Evolutionary conservation across 2,797 vertebrate species (phyloP).

Genomic region (Alfaro cultratus): DNA sequence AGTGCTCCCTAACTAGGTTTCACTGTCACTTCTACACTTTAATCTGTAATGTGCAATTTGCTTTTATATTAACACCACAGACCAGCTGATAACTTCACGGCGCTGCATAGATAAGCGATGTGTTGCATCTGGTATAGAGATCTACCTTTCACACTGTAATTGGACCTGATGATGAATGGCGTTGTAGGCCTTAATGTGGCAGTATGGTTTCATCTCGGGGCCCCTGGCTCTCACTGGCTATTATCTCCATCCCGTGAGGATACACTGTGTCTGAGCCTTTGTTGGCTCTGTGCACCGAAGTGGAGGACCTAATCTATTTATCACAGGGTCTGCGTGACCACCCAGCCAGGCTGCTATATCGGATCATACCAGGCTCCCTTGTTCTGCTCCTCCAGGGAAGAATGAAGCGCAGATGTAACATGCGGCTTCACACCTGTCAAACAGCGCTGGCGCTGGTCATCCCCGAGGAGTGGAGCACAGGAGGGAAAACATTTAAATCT

Average conservation of each 20-base stretch:
- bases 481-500: conserved; percentile 57
- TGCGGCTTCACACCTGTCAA: conserved; percentile 75
- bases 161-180: conserved; percentile 79
- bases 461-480: conserved; percentile 55
- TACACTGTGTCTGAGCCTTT: conserved; percentile 76
- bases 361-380: conserved; percentile 70
- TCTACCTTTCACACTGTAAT: conserved; percentile 72
- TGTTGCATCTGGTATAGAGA: conserved; percentile 54
- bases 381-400: conserved; percentile 66
- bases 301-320: conserved; percentile 83
- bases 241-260: conserved; percentile 78
- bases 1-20: conserved; percentile 49
- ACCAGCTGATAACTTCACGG: conserved; percentile 62
- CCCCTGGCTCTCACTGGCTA: conserved; percentile 73
- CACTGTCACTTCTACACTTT: conserved; percentile 42
- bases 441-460: conserved; percentile 58
- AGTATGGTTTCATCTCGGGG: conserved; percentile 72
- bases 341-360: conserved; percentile 75
- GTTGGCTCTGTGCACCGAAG: conserved; percentile 71
- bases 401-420: conserved; percentile 59
- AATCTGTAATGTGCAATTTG: conserved; percentile 60
- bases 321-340: conserved; percentile 76
- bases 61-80: conserved; percentile 57
- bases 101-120: conserved; percentile 55
- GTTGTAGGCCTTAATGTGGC: conserved; percentile 73